Base-by-base conservation (phyloP, 1,140 invertebrate species). In the Drosophila teissieri region DNA sequence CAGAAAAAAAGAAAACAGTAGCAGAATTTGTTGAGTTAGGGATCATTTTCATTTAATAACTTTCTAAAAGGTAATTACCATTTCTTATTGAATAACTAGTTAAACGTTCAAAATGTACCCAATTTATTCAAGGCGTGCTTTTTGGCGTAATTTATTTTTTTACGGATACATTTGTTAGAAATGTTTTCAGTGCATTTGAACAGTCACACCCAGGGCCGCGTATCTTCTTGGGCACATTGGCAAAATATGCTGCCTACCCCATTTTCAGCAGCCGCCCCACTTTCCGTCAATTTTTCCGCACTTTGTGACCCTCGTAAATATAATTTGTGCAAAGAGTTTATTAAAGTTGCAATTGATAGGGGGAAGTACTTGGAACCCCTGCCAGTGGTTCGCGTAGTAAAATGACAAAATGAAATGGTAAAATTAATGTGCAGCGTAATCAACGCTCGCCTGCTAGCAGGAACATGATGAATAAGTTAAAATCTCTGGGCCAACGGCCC, bases 181-280 rank as follows among this genome's bases (percentile, higher is more conserved):
- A 19, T 40, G 0, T 19, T 42, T 8, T 22, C 15, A 8, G 54
- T 42, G 54, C n/a, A 52, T 3, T 10, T n/a, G 22, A 39, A 34
- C 42, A 61, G 19, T 44, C 55, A 69, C 37, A 51, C 60, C 40
- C 68, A 57, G 27, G 37, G 40, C 4, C 49, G 57, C 68, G 93
- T 91, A 91, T 91, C 93, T 92, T 93, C 83, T 76, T 89, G 73
- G 40, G 62, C 82, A 78, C 81, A 85, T 81, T 85, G 46, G 22
- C 62, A 42, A 78, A 78, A 81, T 78, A 80, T 70, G 73, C 22
- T 61, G 54, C 39, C 73, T 55, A 58, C 22, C 53, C 19, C 17
- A 15, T 11, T 17, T 14, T 11, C 24, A 22, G 10, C 17, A 15
- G 37, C 36, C 31, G 37, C 37, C 22, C 14, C 15, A 17, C 14